phyloP scores from a whole-genome alignment of 2,888 invertebrate species.

The Crioceris asparagi region DNA sequence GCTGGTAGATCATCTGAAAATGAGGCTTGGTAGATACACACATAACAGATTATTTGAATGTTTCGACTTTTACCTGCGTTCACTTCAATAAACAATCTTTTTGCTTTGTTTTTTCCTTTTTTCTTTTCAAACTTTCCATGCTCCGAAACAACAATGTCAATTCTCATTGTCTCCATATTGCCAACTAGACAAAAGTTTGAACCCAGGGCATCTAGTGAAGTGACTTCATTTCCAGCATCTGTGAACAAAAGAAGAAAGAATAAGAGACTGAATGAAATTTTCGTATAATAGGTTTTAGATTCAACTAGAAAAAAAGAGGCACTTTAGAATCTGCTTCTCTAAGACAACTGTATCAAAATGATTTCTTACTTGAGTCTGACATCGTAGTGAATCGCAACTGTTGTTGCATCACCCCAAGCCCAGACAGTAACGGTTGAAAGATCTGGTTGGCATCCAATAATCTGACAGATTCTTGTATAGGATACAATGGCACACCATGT shows the following conservation, averaged over 20 bases:
- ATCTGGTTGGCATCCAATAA: slow-evolving; percentile 88
- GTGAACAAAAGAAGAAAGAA: slow-evolving; percentile 9
- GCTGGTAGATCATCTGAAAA: slow-evolving; percentile 63
- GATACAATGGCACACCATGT: slow-evolving; percentile 51
- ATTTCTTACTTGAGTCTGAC: slow-evolving; percentile 34
- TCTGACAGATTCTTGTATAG: slow-evolving; percentile 72
- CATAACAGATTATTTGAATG: neutral
- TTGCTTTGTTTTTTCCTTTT: slow-evolving; percentile 39
- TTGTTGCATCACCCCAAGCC: slow-evolving; percentile 83
- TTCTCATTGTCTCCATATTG: slow-evolving; percentile 77
- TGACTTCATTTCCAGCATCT: slow-evolving; percentile 46
- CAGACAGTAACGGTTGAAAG: slow-evolving; percentile 82
- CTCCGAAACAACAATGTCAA: slow-evolving; percentile 92
- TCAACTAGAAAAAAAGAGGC: too few relatives aligned
- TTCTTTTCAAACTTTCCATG: slow-evolving; percentile 56
- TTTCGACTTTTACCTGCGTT: slow-evolving; percentile 21
- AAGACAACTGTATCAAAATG: too few relatives aligned
- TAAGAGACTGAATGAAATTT: too few relatives aligned
- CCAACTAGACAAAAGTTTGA: slow-evolving; percentile 76
- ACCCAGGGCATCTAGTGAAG: slow-evolving; percentile 77
- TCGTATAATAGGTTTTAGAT: too few relatives aligned
- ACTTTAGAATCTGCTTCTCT: too few relatives aligned
- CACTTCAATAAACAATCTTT: slow-evolving; percentile 31
- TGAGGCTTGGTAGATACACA: neutral
- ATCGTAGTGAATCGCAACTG: slow-evolving; percentile 51